Base-by-base conservation (phyloP, 1,140 invertebrate genomes). In the Dryas iulia region DNA sequence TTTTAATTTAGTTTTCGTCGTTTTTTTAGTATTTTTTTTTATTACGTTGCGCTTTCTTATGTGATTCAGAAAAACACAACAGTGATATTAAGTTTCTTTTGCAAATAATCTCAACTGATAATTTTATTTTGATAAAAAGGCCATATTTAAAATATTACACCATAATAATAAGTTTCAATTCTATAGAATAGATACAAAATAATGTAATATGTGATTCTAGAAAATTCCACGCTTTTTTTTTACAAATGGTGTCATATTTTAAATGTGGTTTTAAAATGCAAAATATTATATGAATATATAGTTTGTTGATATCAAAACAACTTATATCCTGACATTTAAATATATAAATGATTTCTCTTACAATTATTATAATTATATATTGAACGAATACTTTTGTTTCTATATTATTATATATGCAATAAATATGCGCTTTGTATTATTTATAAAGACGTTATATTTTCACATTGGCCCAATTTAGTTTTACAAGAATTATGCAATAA, bases 401-500 rank as follows among this genome's bases (percentile, higher is more conserved):
- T 39, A 14, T 47, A 21, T 47, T 47, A 47, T 47, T 47, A 47
- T 47, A 47, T 47, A 47, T 21, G 39, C 39, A 47, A 47, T 47
- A 47, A 47, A 47, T 47, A 10, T 47, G 39, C 21, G 39, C 39
- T 47, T 47, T 47, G 39, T 47, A 47, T 47, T 47, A 47, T 47
- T 47, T 47, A 21, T 47, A 21, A 31, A 31, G 3, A 4, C 8
- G 8, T 31, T 31, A 10, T 31, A 10, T 31, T 31, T 31, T 31
- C 30, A 10, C 5, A 14, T 14, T 47, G 7, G 39, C 39, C 39
- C 39, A 21, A 47, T 21, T 3, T 47, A 21, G 21, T 47, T 47
- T 47, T 21, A 18, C 39, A 21, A 8, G n/a, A 18, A 47, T 21
- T 47, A 47, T 47, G 39, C 39, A 47, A 47, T 47, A 47, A 47